Conservation (phyloP, 2,797 vertebrate genomes). For the Sitta carolinensis region DNA sequence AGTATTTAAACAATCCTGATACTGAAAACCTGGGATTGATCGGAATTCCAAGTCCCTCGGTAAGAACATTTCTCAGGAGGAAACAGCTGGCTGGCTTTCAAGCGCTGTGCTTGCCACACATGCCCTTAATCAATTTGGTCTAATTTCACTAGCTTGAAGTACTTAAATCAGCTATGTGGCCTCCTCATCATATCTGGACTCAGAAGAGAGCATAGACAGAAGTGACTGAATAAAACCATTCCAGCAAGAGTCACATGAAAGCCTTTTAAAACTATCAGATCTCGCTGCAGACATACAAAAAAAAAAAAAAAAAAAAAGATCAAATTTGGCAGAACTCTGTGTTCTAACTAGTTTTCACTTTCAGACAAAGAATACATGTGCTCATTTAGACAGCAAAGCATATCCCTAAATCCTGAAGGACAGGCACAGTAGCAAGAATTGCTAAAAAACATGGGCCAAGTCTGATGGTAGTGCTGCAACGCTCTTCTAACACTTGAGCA, state of each 20-base stretch:
- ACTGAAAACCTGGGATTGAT: not conserved
- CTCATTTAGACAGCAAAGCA: not conserved
- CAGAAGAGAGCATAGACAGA: not conserved
- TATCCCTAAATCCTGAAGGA: not conserved
- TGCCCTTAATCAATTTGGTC: not conserved
- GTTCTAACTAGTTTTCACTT: not conserved
- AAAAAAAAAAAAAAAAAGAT: not conserved
- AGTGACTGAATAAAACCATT: not conserved
- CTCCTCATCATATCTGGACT: not conserved
- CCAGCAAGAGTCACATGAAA: not conserved
- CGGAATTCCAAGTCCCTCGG: not conserved
- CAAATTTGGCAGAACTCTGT: not conserved
- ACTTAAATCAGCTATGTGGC: not conserved
- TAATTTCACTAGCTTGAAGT: not conserved
- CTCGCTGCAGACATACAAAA: not conserved
- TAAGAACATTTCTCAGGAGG: not conserved
- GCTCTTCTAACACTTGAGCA: not conserved
- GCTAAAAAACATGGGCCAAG: not conserved
- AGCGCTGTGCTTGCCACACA: not conserved
- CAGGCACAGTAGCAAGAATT: not conserved
- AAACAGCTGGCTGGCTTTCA: not conserved
- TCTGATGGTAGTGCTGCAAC: fast-evolving
- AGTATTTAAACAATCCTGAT: not conserved
- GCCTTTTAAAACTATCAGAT: not conserved
- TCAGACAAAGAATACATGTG: not conserved